Conservation (phyloP, 2,797 vertebrate species). For the Premnoplex brunnescens region DNA sequence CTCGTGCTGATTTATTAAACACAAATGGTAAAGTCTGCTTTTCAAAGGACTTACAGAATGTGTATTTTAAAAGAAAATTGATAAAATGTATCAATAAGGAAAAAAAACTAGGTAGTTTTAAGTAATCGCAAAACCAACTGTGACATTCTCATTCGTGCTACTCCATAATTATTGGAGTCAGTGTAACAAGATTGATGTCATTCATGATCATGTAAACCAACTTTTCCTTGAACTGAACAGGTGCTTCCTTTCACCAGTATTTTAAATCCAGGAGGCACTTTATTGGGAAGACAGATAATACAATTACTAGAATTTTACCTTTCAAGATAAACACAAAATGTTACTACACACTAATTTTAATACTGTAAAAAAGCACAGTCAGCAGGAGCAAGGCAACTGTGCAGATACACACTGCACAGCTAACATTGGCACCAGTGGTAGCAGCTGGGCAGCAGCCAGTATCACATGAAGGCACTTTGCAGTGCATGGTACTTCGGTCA, state of each 20-base stretch:
- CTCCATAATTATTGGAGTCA: not conserved
- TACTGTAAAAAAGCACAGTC: not conserved
- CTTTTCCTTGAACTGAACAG: not conserved
- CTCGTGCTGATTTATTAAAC: not conserved
- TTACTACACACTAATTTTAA: not conserved
- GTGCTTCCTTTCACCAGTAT: not conserved
- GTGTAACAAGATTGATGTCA: not conserved
- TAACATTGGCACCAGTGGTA: rapidly evolving
- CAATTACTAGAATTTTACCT: not conserved
- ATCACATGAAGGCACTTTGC: not conserved
- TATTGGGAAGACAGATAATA: not conserved
- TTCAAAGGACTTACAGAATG: not conserved
- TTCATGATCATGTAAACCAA: not conserved
- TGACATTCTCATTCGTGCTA: not conserved
- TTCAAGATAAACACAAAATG: not conserved
- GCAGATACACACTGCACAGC: not conserved
- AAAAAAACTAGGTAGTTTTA: not conserved
- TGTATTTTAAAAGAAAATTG: not conserved
- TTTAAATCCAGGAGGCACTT: not conserved
- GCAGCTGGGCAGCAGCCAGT: not conserved
- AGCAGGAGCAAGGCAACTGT: not conserved
- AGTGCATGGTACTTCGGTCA: rapidly evolving
- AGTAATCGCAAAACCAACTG: not conserved
- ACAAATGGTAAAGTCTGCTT: not conserved
- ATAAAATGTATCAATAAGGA: not conserved